phyloP scores from a whole-genome alignment of 2,797 vertebrate genomes.

The Threskiornis aethiopicus region DNA sequence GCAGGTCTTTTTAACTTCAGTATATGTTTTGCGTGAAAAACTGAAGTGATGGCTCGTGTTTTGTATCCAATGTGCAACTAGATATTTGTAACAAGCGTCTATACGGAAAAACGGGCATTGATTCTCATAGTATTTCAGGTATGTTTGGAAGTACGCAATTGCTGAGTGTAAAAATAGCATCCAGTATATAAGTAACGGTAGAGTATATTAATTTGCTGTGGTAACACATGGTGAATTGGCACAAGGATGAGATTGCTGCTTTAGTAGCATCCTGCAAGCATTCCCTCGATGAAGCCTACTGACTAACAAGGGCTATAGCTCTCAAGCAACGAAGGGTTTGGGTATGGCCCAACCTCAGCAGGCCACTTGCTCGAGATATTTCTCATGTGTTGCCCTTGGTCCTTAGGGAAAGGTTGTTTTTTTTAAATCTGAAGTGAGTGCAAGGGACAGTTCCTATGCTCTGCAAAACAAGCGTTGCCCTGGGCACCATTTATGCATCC shows the following conservation, averaged over 20 bases:
- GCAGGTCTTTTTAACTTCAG: not conserved
- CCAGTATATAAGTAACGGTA: not conserved
- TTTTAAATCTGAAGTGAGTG: not conserved
- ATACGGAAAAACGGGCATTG: not conserved
- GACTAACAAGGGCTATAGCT: not conserved
- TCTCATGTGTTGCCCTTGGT: not conserved
- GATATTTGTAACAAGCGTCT: not conserved
- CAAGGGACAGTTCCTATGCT: not conserved
- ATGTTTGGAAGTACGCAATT: not conserved
- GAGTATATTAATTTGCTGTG: not conserved
- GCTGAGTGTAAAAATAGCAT: not conserved
- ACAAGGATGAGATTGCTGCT: not conserved
- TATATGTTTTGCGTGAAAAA: not conserved
- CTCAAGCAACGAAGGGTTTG: not conserved
- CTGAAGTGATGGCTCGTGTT: fast-evolving
- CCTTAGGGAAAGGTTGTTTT: not conserved
- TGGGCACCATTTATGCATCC: not conserved
- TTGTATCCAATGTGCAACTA: not conserved
- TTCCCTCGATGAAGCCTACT: not conserved
- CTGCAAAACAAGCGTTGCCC: not conserved
- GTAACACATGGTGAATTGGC: not conserved
- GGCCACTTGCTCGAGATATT: not conserved
- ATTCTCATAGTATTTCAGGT: not conserved
- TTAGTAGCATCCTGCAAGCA: not conserved
- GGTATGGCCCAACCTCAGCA: not conserved